Evolutionary conservation across 2,888 invertebrate genomes (phyloP).

Genomic region (Lottia gigantea): DNA sequence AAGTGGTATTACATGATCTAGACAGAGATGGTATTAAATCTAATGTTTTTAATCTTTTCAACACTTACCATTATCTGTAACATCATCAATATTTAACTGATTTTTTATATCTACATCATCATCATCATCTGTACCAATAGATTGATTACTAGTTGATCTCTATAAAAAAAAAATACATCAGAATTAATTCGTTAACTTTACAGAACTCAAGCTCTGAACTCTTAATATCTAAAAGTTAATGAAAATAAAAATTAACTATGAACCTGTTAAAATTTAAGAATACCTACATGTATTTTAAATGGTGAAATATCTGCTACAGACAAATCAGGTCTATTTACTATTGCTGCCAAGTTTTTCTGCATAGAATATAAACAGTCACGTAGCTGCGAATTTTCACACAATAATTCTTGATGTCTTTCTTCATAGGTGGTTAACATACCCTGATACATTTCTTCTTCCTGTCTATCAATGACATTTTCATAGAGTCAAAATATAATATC

Average conservation of each 20-base stretch:
- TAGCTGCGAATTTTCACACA: constrained; percentile 59
- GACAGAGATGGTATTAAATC: no score
- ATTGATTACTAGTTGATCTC: constrained; percentile 2
- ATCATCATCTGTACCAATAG: background rate
- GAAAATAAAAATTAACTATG: no score
- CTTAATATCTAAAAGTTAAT: no score
- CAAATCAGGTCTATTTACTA: constrained; percentile 32
- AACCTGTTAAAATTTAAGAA: no score
- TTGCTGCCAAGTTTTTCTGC: constrained; percentile 50
- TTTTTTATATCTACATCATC: background rate
- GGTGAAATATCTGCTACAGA: constrained; percentile 23
- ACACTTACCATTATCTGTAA: background rate
- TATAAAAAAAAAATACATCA: background rate
- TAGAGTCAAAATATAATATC: no score
- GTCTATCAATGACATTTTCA: constrained; percentile 33
- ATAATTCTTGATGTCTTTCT: constrained; percentile 56
- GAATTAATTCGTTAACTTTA: no score
- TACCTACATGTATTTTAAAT: background rate
- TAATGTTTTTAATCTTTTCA: no score
- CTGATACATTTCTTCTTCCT: constrained; percentile 62
- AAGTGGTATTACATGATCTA: no score
- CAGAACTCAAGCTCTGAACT: no score
- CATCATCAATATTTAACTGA: background rate
- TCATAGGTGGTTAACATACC: constrained; percentile 58
- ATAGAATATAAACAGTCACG: constrained; percentile 55